These are phyloP conservation scores for Neoascia interrupta DNA, from an alignment of 2,888 invertebrate genomes.

Conservation along the genomic window DNA sequence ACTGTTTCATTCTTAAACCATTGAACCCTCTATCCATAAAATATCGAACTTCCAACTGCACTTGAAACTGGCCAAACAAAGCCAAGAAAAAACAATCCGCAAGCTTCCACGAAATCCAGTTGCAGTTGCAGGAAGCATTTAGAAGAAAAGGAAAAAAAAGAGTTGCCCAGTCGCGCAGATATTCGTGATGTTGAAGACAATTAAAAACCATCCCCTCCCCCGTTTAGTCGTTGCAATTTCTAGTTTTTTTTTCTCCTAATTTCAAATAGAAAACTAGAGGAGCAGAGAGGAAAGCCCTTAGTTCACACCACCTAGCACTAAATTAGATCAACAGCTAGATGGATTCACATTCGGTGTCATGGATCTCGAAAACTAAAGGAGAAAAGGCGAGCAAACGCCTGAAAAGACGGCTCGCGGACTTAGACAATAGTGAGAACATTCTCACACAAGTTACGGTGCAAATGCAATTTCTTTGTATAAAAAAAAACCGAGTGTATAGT, in stretches of 20 bases:
- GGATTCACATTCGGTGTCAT: slow-evolving; percentile 69
- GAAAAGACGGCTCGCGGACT: slow-evolving; percentile 48
- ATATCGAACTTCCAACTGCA: slow-evolving; percentile 68
- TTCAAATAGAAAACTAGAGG: slow-evolving; percentile 37
- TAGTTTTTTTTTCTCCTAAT: slow-evolving; percentile 41
- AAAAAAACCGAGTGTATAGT: too few species aligned
- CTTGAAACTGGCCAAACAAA: slow-evolving; percentile 50
- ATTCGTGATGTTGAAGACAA: slow-evolving; percentile 70
- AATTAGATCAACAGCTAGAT: slow-evolving; percentile 70
- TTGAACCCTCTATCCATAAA: slow-evolving; percentile 64
- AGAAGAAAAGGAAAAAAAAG: slow-evolving; percentile 27
- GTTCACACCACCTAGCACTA: slow-evolving; percentile 68
- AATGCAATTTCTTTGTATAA: slow-evolving; percentile 48
- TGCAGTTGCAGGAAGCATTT: slow-evolving; percentile 65
- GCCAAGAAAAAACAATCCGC: slow-evolving; percentile 33
- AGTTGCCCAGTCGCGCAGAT: slow-evolving; percentile 46
- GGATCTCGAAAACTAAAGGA: slow-evolving; percentile 56
- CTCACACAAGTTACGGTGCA: slow-evolving; percentile 75
- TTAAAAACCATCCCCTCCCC: slow-evolving; percentile 66
- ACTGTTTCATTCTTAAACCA: slow-evolving; percentile 58
- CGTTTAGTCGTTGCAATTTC: slow-evolving; percentile 7
- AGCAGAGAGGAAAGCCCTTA: slow-evolving; percentile 62
- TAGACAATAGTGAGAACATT: slow-evolving; percentile 80
- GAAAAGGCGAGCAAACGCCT: background rate
- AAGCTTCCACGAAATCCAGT: slow-evolving; percentile 68